A percentile compares a stretch with the other conserved stretches of the same genome.
phyloP scores from a whole-genome alignment of 2,113 vertebrate genomes.

The Ammodytes dubius region DNA sequence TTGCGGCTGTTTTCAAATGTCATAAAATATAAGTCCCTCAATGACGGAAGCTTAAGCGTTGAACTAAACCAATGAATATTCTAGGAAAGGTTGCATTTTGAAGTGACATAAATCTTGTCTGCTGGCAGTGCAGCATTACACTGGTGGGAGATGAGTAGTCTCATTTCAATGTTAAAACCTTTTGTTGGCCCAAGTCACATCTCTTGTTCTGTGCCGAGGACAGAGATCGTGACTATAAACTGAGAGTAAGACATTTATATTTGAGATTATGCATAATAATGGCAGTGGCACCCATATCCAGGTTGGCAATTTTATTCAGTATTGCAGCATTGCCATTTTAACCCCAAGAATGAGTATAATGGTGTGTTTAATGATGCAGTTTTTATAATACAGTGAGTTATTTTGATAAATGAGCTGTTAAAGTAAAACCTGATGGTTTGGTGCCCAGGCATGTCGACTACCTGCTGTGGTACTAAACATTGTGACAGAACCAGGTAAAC shows the following conservation, averaged over 20 bases:
- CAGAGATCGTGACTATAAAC: background rate
- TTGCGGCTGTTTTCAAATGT: background rate
- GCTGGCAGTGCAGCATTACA: background rate
- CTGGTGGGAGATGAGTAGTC: conserved; percentile 7
- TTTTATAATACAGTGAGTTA: background rate
- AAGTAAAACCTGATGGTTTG: background rate
- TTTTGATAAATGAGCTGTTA: background rate
- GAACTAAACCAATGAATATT: background rate
- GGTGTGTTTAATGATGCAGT: too few relatives aligned
- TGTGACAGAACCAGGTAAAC: background rate
- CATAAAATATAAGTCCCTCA: background rate
- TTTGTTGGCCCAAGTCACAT: conserved; percentile 3
- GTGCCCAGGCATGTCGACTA: background rate
- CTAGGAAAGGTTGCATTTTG: background rate
- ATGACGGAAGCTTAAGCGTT: background rate
- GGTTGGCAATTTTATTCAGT: background rate
- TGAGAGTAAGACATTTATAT: background rate
- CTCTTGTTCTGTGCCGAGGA: conserved; percentile 16
- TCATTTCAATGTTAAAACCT: conserved; percentile 19
- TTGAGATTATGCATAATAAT: conserved; percentile 1
- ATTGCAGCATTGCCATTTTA: background rate
- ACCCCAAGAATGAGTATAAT: background rate
- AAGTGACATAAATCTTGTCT: background rate
- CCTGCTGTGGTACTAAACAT: background rate
- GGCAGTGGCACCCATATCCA: background rate